Evolutionary conservation across 1,140 invertebrate species (phyloP), one percentile per base, ranked within the genome.

Genomic region (Maniola jurtina): DNA sequence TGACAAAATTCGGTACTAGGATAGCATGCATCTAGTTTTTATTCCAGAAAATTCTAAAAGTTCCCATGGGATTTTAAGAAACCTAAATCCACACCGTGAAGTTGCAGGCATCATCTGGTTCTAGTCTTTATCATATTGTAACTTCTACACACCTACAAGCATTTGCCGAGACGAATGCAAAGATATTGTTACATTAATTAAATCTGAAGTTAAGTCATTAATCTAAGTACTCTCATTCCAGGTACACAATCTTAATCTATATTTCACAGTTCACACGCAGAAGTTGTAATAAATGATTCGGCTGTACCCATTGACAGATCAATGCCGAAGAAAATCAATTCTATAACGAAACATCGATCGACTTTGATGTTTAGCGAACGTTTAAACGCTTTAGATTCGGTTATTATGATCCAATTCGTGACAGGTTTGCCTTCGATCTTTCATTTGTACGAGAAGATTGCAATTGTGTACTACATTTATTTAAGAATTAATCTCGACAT

Each of bases 351-450:
- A 10, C 45, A 56, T 36, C 7, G 45, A 61, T 47, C 25, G 45
- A 36, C 42, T 45, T 61, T 61, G 42, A 61, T 61, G 56, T 64
- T 58, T 52, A 52, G 40, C 56, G 33, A 42, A 25, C 36, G 62
- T 47, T 64, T 57, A 64, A 57, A 55, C 25, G 35, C 42, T 64
- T 64, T 64, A 38, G 55, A 38, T 58, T 58, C 55, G 63, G 63
- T 64, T 64, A 42, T 54, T 59, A 52, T 52, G 47, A 42, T 65
- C 62, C 16, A 36, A 35, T 15, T 66, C 64, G 68, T 63, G 64
- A 66, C 60, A 63, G 59, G 58, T 59, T 40, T 15, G 47, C 45
- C 68, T 70, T 66, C 60, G 16, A 52, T 52, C 14, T 70, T 66
- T 66, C 60, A 63, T 35, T 47, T 63, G 38, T 52, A 52, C 6